Evolutionary conservation across 2,797 vertebrate species (phyloP), one percentile per base, ranked within the genome.

Genomic region (Enteromius thamalakanensis): DNA sequence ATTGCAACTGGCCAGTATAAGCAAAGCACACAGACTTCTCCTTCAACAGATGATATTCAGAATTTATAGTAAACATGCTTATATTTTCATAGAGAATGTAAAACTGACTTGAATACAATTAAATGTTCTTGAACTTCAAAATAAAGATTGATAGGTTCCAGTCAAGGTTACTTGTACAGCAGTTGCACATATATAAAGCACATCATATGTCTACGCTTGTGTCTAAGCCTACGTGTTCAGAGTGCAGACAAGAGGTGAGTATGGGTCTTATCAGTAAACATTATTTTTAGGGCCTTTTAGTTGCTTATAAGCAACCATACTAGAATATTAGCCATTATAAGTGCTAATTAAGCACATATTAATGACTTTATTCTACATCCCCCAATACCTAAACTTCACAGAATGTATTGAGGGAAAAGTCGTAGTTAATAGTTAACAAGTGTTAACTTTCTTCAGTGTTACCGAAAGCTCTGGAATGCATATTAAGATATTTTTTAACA

Each of bases 71-170:
- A 65, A 80, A 83, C 64, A 79, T 74, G 32, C 32, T 77, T 85
- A 42, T 0, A 53, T 67, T 77, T 83, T 80, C 32, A 62, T 62
- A 51, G 58, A 26, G 11, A 83, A 80, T 47, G 17, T 71, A 47
- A 79, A 82, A 37, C 5, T 60, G 64, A 76, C 55, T 65, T 11
- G 80, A 21, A 83, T 74, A 67, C 42, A 32, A 68, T 80, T 7
- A 5, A 45, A 83, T 60, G n/a, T 82, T 81, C 9, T 29, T 71
- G 4, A 75, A 51, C 64, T 84, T 86, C 23, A 64, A 76, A 84
- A 14, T 42, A 34, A 4, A 29, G n/a, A 1, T n/a, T 34, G 53
- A 7, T 32, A 69, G 34, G 47, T 32, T 80, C 51, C 76, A 67
- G 45, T 45, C 12, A 10, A 4, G 15, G n/a, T 78, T 67, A 34